Evolutionary conservation across 2,888 invertebrate genomes (phyloP).

Genomic region (Sepiola atlantica): DNA sequence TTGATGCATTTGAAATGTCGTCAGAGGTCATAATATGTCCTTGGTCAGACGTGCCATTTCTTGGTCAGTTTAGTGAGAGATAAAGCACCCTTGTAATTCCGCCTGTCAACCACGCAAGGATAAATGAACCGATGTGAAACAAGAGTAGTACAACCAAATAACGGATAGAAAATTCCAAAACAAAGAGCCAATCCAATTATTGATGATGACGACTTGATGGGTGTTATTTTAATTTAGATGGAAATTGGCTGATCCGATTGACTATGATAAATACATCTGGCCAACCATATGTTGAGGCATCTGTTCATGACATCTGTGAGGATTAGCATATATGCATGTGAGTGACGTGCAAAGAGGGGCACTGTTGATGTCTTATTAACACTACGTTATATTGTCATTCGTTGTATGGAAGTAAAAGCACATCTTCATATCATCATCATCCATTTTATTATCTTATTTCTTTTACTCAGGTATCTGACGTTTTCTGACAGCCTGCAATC

Average conservation of each 20-base stretch:
- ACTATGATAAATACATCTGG: not conserved
- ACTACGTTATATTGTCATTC: too few relatives aligned
- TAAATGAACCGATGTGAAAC: not conserved
- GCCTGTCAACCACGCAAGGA: not conserved
- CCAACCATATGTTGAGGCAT: not conserved
- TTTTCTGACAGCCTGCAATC: too few relatives aligned
- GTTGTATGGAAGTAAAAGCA: too few relatives aligned
- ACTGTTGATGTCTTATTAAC: too few relatives aligned
- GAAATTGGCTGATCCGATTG: not conserved
- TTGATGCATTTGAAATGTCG: not conserved
- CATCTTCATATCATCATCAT: too few relatives aligned
- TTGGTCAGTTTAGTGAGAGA: not conserved
- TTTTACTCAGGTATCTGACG: too few relatives aligned
- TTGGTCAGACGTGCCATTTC: not conserved
- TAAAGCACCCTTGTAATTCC: not conserved
- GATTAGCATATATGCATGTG: not conserved
- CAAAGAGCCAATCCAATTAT: not conserved
- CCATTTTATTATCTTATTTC: too few relatives aligned
- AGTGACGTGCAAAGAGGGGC: too few relatives aligned
- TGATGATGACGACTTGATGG: not conserved
- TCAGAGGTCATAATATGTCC: not conserved
- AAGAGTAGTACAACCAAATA: not conserved
- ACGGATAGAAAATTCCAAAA: not conserved
- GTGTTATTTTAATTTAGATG: not conserved
- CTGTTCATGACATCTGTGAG: not conserved